A percentile compares a stretch with the other conserved stretches of the same genome.
Conservation (phyloP, 2,888 invertebrate genomes). For the Aspidiotus rigidus region DNA sequence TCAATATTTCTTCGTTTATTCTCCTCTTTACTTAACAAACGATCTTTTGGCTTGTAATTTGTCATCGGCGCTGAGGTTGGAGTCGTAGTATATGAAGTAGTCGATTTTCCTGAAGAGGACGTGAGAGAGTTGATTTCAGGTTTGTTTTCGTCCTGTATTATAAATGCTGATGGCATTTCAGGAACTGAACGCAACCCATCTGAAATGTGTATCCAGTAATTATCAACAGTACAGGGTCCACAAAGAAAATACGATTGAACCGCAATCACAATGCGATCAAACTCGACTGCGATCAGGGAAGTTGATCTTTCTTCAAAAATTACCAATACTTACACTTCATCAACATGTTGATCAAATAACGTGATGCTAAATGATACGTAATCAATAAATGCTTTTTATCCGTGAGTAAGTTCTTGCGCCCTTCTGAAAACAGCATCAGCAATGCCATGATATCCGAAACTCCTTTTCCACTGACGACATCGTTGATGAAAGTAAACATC, state of each 20-base stretch:
- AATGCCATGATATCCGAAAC: background rate
- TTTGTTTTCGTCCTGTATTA: too few relatives aligned
- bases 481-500: background rate
- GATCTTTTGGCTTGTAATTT: background rate
- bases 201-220: background rate
- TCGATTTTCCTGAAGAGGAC: too few relatives aligned
- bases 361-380: background rate
- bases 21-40: slow-evolving; percentile 35
- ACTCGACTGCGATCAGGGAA: too few relatives aligned
- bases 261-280: too few relatives aligned
- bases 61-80: background rate
- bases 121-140: too few relatives aligned
- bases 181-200: slow-evolving; percentile 4
- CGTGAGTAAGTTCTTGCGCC: background rate
- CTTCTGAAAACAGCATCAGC: background rate
- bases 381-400: background rate
- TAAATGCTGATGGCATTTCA: background rate
- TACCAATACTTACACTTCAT: background rate
- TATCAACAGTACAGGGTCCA: background rate
- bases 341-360: background rate
- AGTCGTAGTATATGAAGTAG: too few relatives aligned
- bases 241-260: background rate
- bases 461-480: background rate
- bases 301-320: too few relatives aligned
- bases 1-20: slow-evolving; percentile 19